These are phyloP conservation scores for Hydrocynus forskahlii DNA, from an alignment of 2,797 vertebrate genomes.

Conservation along the genomic window DNA sequence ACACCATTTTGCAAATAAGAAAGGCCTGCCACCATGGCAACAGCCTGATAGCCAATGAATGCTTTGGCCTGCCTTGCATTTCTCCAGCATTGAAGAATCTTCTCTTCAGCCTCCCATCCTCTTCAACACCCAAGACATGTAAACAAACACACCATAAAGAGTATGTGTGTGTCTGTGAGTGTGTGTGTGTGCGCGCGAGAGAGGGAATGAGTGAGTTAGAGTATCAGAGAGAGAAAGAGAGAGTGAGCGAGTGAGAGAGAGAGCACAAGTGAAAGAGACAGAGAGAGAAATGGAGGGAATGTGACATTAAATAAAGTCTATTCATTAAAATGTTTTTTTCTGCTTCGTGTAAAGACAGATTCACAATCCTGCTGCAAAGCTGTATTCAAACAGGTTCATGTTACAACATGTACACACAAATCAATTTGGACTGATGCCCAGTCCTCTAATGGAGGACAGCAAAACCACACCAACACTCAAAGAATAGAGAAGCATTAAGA, in stretches of 20 bases:
- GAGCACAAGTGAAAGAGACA: background rate
- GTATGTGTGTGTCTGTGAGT: background rate
- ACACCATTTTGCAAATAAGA: constrained; percentile 49
- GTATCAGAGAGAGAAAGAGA: background rate
- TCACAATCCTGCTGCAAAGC: background rate
- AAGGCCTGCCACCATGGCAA: constrained; percentile 57
- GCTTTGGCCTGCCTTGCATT: constrained; percentile 46
- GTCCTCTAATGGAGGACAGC: background rate
- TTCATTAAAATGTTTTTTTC: constrained; percentile 34
- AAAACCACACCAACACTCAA: background rate
- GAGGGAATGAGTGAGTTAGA: background rate
- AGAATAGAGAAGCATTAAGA: background rate
- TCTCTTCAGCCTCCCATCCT: constrained; percentile 49
- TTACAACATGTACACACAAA: constrained; percentile 38
- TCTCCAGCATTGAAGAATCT: constrained; percentile 41
- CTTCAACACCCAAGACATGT: constrained; percentile 31
- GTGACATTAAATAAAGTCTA: background rate
- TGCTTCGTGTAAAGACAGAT: constrained; percentile 6
- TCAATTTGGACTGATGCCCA: constrained; percentile 29
- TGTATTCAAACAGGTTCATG: constrained; percentile 10
- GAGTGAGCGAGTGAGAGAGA: background rate
- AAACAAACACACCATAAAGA: constrained; percentile 41
- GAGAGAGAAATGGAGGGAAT: background rate
- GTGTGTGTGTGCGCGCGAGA: no score
- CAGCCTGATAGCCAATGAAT: constrained; percentile 54